Percentiles rank a stretch among this genome's conserved stretches.
Evolutionary conservation across 1,140 invertebrate genomes (phyloP).

Genomic region (Daktulosphaira vitifoliae): DNA sequence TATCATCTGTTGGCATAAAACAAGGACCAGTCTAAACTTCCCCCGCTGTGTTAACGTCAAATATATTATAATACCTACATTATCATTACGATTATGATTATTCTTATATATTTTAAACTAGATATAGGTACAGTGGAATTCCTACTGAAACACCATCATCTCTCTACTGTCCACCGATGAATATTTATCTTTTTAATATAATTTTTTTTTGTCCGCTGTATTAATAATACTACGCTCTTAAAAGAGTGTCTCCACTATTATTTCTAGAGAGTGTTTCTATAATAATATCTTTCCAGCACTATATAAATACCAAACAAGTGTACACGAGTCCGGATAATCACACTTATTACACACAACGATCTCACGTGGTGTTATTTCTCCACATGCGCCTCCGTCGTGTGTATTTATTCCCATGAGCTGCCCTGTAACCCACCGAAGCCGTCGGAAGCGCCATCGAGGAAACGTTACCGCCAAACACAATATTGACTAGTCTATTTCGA

Average conservation of each 20-base stretch:
- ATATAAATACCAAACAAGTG: background rate
- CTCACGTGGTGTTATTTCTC: background rate
- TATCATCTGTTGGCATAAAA: slow-evolving; percentile 33
- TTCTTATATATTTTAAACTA: slow-evolving; percentile 25
- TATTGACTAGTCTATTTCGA: too few relatives aligned
- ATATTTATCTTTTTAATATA: slow-evolving; percentile 22
- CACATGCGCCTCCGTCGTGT: slow-evolving; percentile 7
- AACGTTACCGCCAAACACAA: background rate
- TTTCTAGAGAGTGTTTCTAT: slow-evolving; percentile 7
- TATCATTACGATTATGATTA: slow-evolving; percentile 29
- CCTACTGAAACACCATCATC: background rate
- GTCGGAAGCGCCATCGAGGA: background rate
- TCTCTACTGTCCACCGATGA: background rate
- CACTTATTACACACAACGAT: slow-evolving; percentile 13
- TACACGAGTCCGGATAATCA: slow-evolving; percentile 12
- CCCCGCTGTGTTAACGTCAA: slow-evolving; percentile 31
- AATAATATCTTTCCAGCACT: background rate
- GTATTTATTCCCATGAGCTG: background rate
- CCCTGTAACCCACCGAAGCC: background rate
- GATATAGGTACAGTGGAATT: slow-evolving; percentile 3
- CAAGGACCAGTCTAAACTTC: slow-evolving; percentile 32
- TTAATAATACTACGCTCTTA: slow-evolving; percentile 1
- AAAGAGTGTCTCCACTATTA: slow-evolving; percentile 10
- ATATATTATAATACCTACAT: slow-evolving; percentile 32
- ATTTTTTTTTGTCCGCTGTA: background rate